Evolutionary conservation across 2,888 invertebrate species (phyloP), one percentile per base, ranked within the genome.

Genomic region (Chymomyza amoena): DNA sequence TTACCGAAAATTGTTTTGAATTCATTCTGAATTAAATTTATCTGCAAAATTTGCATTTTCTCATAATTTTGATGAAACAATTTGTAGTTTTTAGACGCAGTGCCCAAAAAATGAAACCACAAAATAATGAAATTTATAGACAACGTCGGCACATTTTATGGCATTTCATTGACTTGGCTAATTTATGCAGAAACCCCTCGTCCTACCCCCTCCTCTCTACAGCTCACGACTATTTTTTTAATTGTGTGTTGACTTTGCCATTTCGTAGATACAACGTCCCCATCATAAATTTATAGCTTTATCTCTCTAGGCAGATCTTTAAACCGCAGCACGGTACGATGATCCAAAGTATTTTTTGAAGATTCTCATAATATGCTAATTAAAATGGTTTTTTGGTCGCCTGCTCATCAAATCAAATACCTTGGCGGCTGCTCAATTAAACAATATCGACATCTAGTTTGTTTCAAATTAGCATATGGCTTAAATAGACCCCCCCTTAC

Each of bases 331-430:
- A 0, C 70, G 70, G 76, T 4, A 3, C 20, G 20, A 2, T 3
- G 25, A 70, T 73, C 78, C 68, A 32, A 32, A 32, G 32, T 76
- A 79, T 32, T 85, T 32, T 85, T 76, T 71, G 70, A 77, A 70
- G 81, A 84, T 86, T 88, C 84, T 81, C 84, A 85, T 86, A 85
- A 85, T 88, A 85, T 85, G 84, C 84, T 88, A 88, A 85, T 85
- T 85, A 78, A 76, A 75, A 77, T 64, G 50, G 64, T 64, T 72
- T 39, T 64, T 70, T 73, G 65, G 66, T 32, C 64, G 66, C 67
- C 70, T 67, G 54, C 61, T 71, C 56, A 57, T 56, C 66, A 66
- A 61, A 57, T 56, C 66, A 66, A 61, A 66, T 71, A 60, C 64
- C 65, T 18, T 68, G 71, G 61, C 59, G 59, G 68, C 73, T 75